These are phyloP conservation scores for Brachyopa scutellaris DNA, from an alignment of 2,888 invertebrate species.

Conservation along the genomic window DNA sequence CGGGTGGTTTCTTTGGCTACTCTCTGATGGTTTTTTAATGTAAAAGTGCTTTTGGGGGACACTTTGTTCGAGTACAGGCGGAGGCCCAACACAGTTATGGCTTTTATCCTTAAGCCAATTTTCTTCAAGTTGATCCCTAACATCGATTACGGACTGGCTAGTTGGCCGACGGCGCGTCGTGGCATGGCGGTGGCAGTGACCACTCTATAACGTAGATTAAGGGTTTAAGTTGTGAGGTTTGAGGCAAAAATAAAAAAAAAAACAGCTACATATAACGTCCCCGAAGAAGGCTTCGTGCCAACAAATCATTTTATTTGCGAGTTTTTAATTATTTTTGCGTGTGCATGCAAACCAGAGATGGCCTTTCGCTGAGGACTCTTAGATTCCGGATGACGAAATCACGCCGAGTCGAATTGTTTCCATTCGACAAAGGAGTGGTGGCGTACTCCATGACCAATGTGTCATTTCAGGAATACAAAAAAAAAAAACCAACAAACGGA, in stretches of 20 bases:
- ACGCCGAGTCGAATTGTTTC: slow-evolving; percentile 15
- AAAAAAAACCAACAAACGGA: slow-evolving; percentile 22
- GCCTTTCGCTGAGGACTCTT: slow-evolving; percentile 2
- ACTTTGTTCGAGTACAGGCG: slow-evolving; percentile 27
- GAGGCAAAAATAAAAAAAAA: too few relatives aligned
- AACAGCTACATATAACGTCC: too few relatives aligned
- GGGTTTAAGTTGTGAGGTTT: slow-evolving; percentile 5
- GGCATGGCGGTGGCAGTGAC: neutral
- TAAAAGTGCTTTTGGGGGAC: slow-evolving; percentile 54
- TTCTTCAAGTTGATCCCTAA: slow-evolving; percentile 41
- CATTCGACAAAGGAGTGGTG: too few relatives aligned
- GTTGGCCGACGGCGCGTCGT: neutral
- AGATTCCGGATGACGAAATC: slow-evolving; percentile 23
- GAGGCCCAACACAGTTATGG: slow-evolving; percentile 26
- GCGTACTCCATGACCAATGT: too few relatives aligned
- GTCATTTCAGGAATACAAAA: slow-evolving; percentile 19
- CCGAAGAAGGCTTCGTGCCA: slow-evolving; percentile 37
- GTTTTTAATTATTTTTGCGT: slow-evolving; percentile 69
- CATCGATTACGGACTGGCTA: slow-evolving; percentile 53
- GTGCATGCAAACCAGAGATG: slow-evolving; percentile 51
- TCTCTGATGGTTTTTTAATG: slow-evolving; percentile 54
- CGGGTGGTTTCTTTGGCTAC: slow-evolving; percentile 12
- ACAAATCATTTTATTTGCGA: slow-evolving; percentile 60
- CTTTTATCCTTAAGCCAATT: slow-evolving; percentile 50
- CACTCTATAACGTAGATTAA: slow-evolving; percentile 30